phyloP scores from a whole-genome alignment of 92 coral and sea anemone species.

The Pocillopora meandrina region DNA sequence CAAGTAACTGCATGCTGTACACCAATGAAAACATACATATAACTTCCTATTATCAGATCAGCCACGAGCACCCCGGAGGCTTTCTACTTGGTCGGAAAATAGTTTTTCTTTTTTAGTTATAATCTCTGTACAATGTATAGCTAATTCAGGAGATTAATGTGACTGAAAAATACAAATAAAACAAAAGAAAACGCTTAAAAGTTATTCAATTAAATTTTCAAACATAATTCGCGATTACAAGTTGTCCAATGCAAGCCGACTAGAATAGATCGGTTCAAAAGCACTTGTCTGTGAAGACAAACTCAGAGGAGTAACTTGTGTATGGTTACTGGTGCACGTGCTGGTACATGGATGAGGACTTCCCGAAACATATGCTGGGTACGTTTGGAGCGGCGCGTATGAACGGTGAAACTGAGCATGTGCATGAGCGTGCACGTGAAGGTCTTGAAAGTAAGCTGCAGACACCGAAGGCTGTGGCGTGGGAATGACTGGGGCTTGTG shows the following conservation, averaged over 20 bases:
- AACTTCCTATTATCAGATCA: too few species aligned
- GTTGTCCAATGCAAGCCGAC: constrained; percentile 18
- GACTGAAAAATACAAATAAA: too few species aligned
- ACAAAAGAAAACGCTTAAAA: background rate
- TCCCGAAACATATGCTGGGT: constrained; percentile 81
- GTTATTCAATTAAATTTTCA: background rate
- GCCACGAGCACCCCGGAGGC: too few species aligned
- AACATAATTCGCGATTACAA: background rate
- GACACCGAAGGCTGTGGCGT: constrained; percentile 56
- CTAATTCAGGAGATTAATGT: too few species aligned
- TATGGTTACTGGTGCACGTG: constrained; percentile 37
- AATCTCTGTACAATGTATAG: too few species aligned
- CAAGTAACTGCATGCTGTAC: too few species aligned
- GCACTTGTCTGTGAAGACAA: constrained; percentile 84
- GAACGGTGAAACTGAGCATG: constrained; percentile 33
- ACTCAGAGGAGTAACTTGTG: constrained; percentile 47
- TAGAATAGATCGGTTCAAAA: constrained; percentile 69
- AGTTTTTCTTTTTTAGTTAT: too few species aligned
- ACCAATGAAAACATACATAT: too few species aligned
- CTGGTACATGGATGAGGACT: constrained; percentile 53
- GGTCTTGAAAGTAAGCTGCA: constrained; percentile 68
- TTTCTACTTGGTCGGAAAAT: too few species aligned
- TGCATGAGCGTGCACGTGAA: constrained; percentile 61
- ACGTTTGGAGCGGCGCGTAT: constrained; percentile 60
- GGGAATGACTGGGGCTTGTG: constrained; percentile 70